These are phyloP conservation scores for Cossypha caffra DNA, from an alignment of 2,797 vertebrate species.

Conservation along the genomic window DNA sequence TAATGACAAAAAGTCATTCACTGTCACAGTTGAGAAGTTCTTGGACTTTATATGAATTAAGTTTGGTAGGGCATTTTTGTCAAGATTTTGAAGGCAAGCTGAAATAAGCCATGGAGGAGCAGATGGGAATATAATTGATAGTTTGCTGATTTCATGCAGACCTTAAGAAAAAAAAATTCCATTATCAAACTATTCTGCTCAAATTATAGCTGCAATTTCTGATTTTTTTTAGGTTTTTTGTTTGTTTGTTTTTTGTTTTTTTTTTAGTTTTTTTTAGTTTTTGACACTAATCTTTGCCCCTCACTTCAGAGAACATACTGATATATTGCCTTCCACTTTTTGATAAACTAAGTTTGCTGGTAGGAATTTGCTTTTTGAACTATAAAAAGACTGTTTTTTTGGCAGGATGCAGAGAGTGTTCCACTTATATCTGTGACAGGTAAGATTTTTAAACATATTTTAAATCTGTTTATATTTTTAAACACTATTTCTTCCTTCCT, in stretches of 20 bases:
- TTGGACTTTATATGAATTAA: neutral
- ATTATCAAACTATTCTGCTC: neutral
- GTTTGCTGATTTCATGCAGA: neutral
- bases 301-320: neutral
- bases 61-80: neutral
- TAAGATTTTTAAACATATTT: neutral
- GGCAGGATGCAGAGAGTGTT: neutral
- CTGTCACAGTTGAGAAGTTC: neutral
- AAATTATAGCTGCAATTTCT: neutral
- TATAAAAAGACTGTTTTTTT: neutral
- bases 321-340: neutral
- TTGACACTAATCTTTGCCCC: neutral
- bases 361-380: neutral
- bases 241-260: too few species aligned
- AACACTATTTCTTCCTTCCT: too few species aligned
- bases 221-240: neutral
- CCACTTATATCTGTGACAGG: neutral
- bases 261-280: neutral
- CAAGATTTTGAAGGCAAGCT: neutral
- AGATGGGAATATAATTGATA: neutral
- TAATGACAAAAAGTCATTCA: neutral
- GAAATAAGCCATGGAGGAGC: neutral
- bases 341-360: neutral
- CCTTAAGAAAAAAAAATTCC: conserved; percentile 24
- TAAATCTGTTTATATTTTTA: neutral